Conservation (phyloP, 2,888 invertebrate species). For the Aspidiotus rigidus region DNA sequence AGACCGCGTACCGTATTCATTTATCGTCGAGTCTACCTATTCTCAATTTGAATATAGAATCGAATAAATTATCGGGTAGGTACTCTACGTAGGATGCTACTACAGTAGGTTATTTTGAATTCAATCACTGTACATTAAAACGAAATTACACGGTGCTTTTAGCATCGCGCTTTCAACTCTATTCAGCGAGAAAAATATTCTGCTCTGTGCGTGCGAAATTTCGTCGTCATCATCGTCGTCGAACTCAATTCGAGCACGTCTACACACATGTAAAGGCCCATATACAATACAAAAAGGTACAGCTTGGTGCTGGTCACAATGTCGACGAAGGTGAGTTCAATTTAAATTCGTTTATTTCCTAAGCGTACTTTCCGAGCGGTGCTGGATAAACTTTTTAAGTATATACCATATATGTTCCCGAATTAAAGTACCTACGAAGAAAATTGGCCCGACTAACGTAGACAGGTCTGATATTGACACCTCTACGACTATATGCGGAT, state of each 20-base stretch:
- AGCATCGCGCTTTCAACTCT: background rate
- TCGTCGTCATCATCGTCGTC: background rate
- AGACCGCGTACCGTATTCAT: background rate
- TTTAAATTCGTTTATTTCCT: constrained; percentile 2
- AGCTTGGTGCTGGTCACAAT: background rate
- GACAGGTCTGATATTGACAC: constrained; percentile 1
- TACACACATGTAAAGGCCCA: too few species aligned
- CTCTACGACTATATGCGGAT: background rate
- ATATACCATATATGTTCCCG: background rate
- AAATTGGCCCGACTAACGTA: background rate
- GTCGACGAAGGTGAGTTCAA: background rate
- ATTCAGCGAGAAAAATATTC: background rate
- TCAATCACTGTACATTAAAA: constrained; percentile 4
- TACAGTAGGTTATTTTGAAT: background rate
- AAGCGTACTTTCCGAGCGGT: background rate
- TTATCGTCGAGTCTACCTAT: background rate
- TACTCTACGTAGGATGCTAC: background rate
- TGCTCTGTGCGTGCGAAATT: background rate
- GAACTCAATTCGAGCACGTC: too few species aligned
- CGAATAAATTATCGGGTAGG: constrained; percentile 2
- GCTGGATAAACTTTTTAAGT: constrained; percentile 1
- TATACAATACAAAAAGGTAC: too few species aligned
- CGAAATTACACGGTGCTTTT: constrained; percentile 4
- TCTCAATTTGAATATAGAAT: constrained; percentile 1
- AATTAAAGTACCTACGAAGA: background rate